Evolutionary conservation across 2,113 vertebrate genomes (phyloP).

Genomic region (Ailurus styani): DNA sequence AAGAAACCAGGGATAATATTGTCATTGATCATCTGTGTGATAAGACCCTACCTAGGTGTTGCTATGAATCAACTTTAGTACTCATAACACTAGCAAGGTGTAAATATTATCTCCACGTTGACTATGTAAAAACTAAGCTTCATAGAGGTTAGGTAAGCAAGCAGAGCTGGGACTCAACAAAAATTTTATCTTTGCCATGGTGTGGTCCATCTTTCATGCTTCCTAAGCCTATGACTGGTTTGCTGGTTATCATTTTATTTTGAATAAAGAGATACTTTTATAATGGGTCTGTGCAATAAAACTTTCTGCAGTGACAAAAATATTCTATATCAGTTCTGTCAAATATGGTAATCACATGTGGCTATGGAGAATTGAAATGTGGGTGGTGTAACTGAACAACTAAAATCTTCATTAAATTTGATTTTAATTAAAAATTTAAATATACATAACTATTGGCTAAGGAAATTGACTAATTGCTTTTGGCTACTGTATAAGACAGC

Average conservation of each 20-base stretch:
- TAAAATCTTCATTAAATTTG: neutral
- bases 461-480: neutral
- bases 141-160: neutral
- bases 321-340: neutral
- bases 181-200: neutral
- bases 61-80: neutral
- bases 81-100: neutral
- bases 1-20: neutral
- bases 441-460: neutral
- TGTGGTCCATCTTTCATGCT: neutral
- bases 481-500: neutral
- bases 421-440: slow-evolving; percentile 18
- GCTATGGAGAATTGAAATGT: neutral
- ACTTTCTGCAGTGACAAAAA: neutral
- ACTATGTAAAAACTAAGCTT: neutral
- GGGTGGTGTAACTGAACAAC: neutral
- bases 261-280: neutral
- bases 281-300: neutral
- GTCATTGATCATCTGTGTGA: neutral
- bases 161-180: neutral
- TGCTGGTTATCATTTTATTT: neutral
- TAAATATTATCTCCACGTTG: neutral
- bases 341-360: neutral
- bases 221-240: neutral
- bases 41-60: neutral